phyloP scores from a whole-genome alignment of 2,113 vertebrate species.

The Girardinichthys multiradiatus region DNA sequence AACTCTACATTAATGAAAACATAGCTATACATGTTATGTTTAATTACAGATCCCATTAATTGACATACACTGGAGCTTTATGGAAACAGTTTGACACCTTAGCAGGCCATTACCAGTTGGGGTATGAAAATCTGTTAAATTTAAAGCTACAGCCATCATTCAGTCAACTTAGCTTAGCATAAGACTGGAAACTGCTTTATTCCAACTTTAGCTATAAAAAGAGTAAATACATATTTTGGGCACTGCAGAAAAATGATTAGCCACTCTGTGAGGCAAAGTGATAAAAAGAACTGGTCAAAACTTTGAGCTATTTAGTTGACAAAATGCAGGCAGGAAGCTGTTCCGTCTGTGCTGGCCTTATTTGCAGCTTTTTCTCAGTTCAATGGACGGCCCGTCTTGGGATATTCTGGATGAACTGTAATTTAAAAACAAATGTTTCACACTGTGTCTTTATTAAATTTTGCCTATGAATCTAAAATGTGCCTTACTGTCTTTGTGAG shows the following conservation, averaged over 20 bases:
- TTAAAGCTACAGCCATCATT: neutral
- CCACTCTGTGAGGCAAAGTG: neutral
- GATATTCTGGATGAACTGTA: constrained; percentile 69
- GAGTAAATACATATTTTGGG: neutral
- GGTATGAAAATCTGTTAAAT: neutral
- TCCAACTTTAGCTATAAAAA: neutral
- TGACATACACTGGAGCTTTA: neutral
- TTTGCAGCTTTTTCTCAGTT: constrained; percentile 62
- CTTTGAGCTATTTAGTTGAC: neutral
- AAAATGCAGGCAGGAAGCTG: constrained; percentile 22
- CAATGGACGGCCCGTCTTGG: constrained; percentile 68
- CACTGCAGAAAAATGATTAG: neutral
- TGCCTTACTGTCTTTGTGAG: constrained; percentile 69
- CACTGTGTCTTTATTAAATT: neutral
- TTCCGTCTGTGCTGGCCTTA: neutral
- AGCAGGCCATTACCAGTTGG: neutral
- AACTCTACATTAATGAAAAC: neutral
- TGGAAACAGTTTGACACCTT: neutral
- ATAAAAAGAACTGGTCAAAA: neutral
- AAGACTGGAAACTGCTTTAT: constrained; percentile 8
- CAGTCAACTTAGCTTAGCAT: constrained; percentile 26
- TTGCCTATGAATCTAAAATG: neutral
- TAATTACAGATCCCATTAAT: neutral
- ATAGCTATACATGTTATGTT: too few species aligned
- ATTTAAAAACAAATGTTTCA: constrained; percentile 22